Conservation (phyloP, 2,888 invertebrate species). For the Girardia tigrina region DNA sequence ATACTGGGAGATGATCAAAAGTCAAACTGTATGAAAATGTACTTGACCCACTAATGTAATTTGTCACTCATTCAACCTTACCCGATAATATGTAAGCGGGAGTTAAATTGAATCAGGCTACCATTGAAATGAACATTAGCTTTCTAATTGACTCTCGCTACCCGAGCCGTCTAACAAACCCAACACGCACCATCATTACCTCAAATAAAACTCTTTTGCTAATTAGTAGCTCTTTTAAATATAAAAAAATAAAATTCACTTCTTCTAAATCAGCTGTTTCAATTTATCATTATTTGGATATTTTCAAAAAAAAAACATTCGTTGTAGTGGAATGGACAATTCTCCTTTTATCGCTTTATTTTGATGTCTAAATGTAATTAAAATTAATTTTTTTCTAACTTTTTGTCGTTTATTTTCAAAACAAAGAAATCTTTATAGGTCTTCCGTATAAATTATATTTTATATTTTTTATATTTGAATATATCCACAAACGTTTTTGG, state of each 20-base stretch:
- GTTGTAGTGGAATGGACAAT: background rate
- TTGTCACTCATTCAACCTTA: background rate
- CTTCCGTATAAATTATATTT: too few species aligned
- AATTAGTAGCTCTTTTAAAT: background rate
- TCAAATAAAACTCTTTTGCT: background rate
- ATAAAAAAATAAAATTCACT: background rate
- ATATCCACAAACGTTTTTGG: too few species aligned
- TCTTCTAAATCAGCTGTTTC: background rate
- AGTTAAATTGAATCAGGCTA: slow-evolving; percentile 12
- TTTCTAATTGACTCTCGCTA: slow-evolving; percentile 12
- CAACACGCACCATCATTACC: background rate
- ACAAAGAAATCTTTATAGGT: too few species aligned
- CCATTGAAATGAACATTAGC: slow-evolving; percentile 15
- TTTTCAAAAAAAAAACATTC: background rate
- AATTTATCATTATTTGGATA: background rate
- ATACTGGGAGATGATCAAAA: slow-evolving; percentile 14
- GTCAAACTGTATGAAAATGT: slow-evolving; percentile 23
- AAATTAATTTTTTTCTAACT: too few species aligned
- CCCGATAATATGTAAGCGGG: background rate
- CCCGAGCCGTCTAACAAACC: background rate
- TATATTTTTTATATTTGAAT: too few species aligned
- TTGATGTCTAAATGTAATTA: too few species aligned
- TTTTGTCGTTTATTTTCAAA: too few species aligned
- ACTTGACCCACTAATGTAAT: slow-evolving; percentile 23
- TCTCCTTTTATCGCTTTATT: too few species aligned